These are phyloP conservation scores for Periparus ater DNA, from an alignment of 2,797 vertebrate genomes.

Conservation along the genomic window DNA sequence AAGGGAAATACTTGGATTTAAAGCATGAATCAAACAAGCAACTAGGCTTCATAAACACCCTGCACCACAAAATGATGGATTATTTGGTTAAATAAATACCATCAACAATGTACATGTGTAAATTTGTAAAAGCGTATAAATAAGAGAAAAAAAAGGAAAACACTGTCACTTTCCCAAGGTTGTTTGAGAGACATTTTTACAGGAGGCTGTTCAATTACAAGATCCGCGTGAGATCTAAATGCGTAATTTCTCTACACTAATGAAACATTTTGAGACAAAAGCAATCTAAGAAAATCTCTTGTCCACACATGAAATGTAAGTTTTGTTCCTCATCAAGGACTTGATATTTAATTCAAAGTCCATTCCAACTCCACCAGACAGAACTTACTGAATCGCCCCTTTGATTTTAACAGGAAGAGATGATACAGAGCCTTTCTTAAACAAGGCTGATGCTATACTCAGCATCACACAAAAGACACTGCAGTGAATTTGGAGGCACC, in stretches of 20 bases:
- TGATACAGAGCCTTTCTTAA: slow-evolving; percentile 14
- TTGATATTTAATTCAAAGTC: slow-evolving; percentile 1
- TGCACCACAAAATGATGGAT: neutral
- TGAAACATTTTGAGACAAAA: neutral
- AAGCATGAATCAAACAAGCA: neutral
- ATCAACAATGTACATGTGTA: neutral
- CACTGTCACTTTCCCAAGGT: neutral
- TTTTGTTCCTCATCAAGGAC: neutral
- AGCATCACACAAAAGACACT: slow-evolving; percentile 31
- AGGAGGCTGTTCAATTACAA: neutral
- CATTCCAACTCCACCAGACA: neutral
- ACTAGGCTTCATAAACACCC: neutral
- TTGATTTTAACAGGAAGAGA: slow-evolving; percentile 32
- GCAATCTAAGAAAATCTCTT: neutral
- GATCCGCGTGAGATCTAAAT: neutral
- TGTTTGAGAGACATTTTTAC: neutral
- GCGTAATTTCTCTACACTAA: neutral
- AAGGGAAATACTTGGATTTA: neutral
- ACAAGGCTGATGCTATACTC: slow-evolving; percentile 39
- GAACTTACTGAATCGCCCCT: neutral
- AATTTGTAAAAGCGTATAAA: neutral
- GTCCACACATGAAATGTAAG: neutral
- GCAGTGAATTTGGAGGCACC: slow-evolving; percentile 49
- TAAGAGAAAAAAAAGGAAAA: neutral
- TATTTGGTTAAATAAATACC: neutral